phyloP scores from a whole-genome alignment of 2,888 invertebrate genomes.

The Stenolophus ochropezus region DNA sequence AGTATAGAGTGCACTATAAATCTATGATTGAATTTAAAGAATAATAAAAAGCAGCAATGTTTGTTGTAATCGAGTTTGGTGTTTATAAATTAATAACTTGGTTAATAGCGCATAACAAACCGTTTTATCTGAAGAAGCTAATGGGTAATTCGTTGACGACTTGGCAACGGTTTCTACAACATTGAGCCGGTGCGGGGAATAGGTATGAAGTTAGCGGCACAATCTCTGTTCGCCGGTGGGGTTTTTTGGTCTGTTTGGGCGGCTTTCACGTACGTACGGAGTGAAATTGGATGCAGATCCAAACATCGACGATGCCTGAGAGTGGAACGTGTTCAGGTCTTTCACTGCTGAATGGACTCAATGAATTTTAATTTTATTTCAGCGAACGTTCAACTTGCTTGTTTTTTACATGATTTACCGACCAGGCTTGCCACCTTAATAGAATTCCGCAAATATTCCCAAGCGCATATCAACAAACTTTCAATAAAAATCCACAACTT shows the following conservation, averaged over 20 bases:
- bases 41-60: too few relatives aligned
- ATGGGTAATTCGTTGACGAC: not conserved
- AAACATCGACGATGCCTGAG: not conserved
- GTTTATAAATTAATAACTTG: too few relatives aligned
- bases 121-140: not conserved
- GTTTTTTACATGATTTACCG: not conserved
- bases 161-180: not conserved
- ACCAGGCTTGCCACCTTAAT: not conserved
- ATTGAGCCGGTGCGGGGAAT: not conserved
- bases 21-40: too few relatives aligned
- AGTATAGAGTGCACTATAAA: too few relatives aligned
- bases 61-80: too few relatives aligned
- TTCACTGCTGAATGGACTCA: slow-evolving; percentile 7
- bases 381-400: not conserved
- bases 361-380: slow-evolving; percentile 23
- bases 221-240: not conserved
- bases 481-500: not conserved
- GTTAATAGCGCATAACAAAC: too few relatives aligned
- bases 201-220: not conserved
- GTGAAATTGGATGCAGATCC: not conserved
- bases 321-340: not conserved
- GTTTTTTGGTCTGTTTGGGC: not conserved
- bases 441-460: not conserved
- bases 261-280: not conserved
- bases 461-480: not conserved